Evolutionary conservation across 2,113 vertebrate species (phyloP).

Genomic region (Budorcas taxicolor): DNA sequence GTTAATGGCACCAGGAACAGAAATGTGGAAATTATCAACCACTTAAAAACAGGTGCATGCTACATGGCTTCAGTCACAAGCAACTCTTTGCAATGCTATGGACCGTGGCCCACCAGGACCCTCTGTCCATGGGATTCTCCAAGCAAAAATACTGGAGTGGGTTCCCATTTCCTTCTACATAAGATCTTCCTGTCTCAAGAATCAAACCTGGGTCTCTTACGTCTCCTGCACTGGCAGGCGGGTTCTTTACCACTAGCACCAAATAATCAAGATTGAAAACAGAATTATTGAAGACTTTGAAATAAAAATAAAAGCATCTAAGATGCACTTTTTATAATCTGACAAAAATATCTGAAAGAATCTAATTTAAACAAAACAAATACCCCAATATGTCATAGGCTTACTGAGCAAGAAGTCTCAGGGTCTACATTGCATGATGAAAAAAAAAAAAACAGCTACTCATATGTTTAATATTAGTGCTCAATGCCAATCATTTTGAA

Average conservation of each 20-base stretch:
- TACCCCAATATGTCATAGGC: background rate
- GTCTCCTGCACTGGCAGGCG: accelerated
- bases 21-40: background rate
- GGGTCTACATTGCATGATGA: too few species aligned
- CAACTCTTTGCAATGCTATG: background rate
- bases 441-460: background rate
- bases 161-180: background rate
- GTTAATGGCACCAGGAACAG: background rate
- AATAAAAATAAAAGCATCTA: background rate
- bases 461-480: background rate
- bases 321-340: background rate
- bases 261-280: background rate
- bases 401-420: background rate
- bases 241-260: background rate
- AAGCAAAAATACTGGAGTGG: background rate
- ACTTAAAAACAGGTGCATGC: background rate
- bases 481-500: background rate
- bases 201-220: background rate
- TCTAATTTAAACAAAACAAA: background rate
- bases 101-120: background rate
- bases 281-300: background rate
- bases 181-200: background rate
- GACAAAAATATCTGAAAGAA: background rate
- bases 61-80: background rate
- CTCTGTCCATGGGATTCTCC: background rate